A percentile compares a stretch with the other conserved stretches of the same genome.
Conservation (phyloP, 2,113 vertebrate species). For the Nymphicus hollandicus region DNA sequence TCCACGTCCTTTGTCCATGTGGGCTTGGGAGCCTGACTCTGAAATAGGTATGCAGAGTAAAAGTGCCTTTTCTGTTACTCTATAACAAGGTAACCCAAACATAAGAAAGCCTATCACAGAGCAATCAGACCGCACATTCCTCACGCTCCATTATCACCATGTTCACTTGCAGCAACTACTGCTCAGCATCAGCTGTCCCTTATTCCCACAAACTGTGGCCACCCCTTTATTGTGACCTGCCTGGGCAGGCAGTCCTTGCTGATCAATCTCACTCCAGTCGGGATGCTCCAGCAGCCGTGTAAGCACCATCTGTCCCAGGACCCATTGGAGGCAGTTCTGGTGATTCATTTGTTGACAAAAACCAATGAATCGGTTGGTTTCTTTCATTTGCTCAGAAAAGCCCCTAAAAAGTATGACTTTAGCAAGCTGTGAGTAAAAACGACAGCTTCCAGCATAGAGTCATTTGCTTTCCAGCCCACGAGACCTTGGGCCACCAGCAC, state of each 20-base stretch:
- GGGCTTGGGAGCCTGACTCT: not conserved
- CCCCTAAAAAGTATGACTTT: not conserved
- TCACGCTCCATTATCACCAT: not conserved
- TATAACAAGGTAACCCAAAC: not conserved
- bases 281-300: not conserved
- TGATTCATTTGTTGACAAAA: not conserved
- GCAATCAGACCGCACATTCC: not conserved
- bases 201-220: not conserved
- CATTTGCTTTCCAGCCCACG: not conserved
- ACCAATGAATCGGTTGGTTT: not conserved
- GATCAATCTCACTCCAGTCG: rapidly evolving
- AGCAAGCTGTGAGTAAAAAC: not conserved
- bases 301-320: not conserved
- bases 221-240: not conserved
- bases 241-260: not conserved
- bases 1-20: not conserved
- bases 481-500: not conserved
- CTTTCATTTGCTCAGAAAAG: not conserved
- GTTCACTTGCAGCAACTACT: not conserved
- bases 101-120: not conserved
- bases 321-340: rapidly evolving
- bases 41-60: not conserved
- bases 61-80: not conserved
- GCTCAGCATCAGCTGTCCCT: not conserved
- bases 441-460: not conserved